Conservation (phyloP, 2,797 vertebrate species). For the Galago senegalensis region DNA sequence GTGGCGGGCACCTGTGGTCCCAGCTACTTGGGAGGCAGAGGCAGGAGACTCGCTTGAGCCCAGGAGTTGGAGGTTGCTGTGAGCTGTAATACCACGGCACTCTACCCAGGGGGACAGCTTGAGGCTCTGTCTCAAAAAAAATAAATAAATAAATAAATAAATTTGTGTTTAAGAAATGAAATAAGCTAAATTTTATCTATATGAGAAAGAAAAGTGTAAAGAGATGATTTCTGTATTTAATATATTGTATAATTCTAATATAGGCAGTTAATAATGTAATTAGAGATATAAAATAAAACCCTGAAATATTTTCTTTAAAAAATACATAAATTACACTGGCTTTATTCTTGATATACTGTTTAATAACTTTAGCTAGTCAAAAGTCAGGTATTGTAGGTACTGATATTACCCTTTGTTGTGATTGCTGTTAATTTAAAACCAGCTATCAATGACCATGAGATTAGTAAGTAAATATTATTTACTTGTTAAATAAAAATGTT, state of each 20-base stretch:
- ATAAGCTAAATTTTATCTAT: conserved; percentile 19
- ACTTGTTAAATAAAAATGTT: neutral
- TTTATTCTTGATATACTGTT: conserved; percentile 75
- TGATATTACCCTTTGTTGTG: neutral
- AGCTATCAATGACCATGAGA: neutral
- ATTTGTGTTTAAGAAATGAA: conserved; percentile 58
- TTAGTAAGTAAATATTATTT: neutral
- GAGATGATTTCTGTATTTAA: conserved; percentile 58
- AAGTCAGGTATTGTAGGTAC: neutral
- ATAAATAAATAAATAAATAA: neutral
- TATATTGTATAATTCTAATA: conserved; percentile 63
- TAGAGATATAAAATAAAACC: conserved; percentile 68
- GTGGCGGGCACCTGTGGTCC: too few relatives aligned
- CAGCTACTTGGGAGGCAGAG: too few relatives aligned
- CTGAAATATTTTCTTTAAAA: conserved; percentile 61
- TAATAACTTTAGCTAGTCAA: conserved; percentile 46
- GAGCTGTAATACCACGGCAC: too few relatives aligned
- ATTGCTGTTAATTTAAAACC: neutral
- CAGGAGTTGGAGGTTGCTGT: too few relatives aligned
- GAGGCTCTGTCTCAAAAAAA: too few relatives aligned
- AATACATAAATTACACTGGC: conserved; percentile 61
- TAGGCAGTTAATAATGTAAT: conserved; percentile 74
- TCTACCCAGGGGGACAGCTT: too few relatives aligned
- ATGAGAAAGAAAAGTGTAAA: conserved; percentile 19
- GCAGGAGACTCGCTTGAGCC: too few relatives aligned